These are phyloP conservation scores for Dione vanillae DNA, from an alignment of 2,888 invertebrate genomes.

Conservation along the genomic window DNA sequence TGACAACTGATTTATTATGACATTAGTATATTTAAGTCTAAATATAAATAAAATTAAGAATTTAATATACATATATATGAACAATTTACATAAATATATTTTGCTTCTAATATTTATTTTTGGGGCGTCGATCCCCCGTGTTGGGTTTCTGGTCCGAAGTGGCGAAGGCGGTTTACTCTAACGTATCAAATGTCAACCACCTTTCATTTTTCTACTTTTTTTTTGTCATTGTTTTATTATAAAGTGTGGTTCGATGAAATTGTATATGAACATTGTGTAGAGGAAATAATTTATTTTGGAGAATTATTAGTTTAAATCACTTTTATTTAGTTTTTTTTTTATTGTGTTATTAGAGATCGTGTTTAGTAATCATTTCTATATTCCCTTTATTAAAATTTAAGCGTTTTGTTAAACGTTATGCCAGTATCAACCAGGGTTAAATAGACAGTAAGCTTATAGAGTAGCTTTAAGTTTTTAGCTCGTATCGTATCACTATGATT, in stretches of 20 bases:
- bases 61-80: background rate
- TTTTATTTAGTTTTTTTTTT: background rate
- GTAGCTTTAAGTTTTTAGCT: too few relatives aligned
- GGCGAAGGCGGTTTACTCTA: constrained; percentile 49
- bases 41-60: background rate
- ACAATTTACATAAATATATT: background rate
- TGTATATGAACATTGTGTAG: constrained; percentile 12
- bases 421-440: too few relatives aligned
- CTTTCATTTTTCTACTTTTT: constrained; percentile 31
- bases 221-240: constrained; percentile 21
- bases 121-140: constrained; percentile 53
- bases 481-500: too few relatives aligned
- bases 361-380: too few relatives aligned
- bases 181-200: constrained; percentile 48
- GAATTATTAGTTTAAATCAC: background rate
- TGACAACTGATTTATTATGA: background rate
- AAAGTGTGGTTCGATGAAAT: constrained; percentile 21
- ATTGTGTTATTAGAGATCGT: too few relatives aligned
- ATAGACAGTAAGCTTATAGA: too few relatives aligned
- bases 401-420: too few relatives aligned
- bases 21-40: too few relatives aligned
- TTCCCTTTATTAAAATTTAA: too few relatives aligned
- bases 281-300: background rate
- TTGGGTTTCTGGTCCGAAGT: constrained; percentile 52
- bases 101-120: constrained; percentile 36